These are phyloP conservation scores for Pandemis corylana DNA, from an alignment of 2,888 invertebrate genomes.

Conservation along the genomic window DNA sequence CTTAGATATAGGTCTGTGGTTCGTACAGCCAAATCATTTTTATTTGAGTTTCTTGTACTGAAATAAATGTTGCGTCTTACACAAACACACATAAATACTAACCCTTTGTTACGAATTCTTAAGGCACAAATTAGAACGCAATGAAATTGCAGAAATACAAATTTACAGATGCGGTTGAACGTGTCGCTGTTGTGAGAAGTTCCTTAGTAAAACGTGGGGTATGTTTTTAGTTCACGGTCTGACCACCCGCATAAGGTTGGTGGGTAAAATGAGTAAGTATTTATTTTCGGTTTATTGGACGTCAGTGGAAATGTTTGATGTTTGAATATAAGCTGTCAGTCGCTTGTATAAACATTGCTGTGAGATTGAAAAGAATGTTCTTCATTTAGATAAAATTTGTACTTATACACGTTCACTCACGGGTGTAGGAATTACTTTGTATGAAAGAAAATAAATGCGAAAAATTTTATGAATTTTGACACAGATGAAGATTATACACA, in stretches of 20 bases:
- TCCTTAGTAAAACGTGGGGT: not conserved
- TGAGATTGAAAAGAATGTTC: not conserved
- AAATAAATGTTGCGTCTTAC: conserved; percentile 29
- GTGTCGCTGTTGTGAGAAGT: not conserved
- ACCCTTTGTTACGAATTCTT: not conserved
- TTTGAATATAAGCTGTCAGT: conserved; percentile 16
- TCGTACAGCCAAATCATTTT: conserved; percentile 16
- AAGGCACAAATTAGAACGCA: not conserved
- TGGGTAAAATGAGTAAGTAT: conserved; percentile 5
- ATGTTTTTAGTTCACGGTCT: not conserved
- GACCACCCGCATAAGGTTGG: not conserved
- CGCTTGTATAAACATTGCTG: not conserved
- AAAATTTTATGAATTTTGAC: not conserved
- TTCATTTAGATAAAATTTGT: not conserved
- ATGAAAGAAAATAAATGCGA: not conserved
- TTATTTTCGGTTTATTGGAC: conserved; percentile 22
- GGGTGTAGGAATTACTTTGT: not conserved
- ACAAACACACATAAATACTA: not conserved
- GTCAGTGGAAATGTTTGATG: conserved; percentile 21
- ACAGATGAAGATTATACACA: no score
- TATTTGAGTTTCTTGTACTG: conserved; percentile 13
- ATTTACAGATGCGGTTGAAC: conserved; percentile 9
- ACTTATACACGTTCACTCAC: not conserved
- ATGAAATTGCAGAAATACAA: not conserved
- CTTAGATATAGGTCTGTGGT: no score